These are phyloP conservation scores for Xerus inauris DNA, from an alignment of 2,113 vertebrate genomes.

Conservation along the genomic window DNA sequence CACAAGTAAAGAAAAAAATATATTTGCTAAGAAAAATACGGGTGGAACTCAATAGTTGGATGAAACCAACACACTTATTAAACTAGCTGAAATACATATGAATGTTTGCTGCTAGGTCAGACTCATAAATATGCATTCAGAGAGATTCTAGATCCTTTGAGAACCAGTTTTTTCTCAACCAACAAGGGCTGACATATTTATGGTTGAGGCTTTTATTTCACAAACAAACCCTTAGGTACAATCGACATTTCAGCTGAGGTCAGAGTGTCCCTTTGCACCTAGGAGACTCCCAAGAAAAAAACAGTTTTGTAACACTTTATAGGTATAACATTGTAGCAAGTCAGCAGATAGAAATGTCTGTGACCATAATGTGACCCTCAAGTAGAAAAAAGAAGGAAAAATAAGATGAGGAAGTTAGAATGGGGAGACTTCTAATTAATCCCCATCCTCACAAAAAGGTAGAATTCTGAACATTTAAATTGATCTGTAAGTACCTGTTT, in stretches of 20 bases:
- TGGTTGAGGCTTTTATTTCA: slow-evolving; percentile 49
- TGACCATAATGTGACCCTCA: background rate
- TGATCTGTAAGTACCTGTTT: background rate
- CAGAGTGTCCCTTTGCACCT: slow-evolving; percentile 44
- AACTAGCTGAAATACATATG: slow-evolving; percentile 17
- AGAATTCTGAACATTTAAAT: background rate
- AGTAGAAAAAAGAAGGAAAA: background rate
- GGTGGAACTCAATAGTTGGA: background rate
- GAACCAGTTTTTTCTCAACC: slow-evolving; percentile 47
- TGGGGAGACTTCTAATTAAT: background rate
- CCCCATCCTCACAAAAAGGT: slow-evolving; percentile 2
- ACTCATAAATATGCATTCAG: slow-evolving; percentile 49
- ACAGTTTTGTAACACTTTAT: background rate
- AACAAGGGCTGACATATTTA: slow-evolving; percentile 23
- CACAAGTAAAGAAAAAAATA: slow-evolving; percentile 6
- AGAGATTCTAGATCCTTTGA: slow-evolving; percentile 13
- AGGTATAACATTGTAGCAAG: slow-evolving; percentile 22
- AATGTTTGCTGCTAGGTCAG: slow-evolving; percentile 18
- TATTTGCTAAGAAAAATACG: background rate
- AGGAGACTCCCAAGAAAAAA: slow-evolving; percentile 11
- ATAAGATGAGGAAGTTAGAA: background rate
- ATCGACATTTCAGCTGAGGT: slow-evolving; percentile 40
- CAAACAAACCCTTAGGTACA: slow-evolving; percentile 54
- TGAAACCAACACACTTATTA: background rate
- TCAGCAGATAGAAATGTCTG: background rate